These are phyloP conservation scores for Hippocampus barbouri DNA, from an alignment of 2,113 vertebrate species.

Conservation along the genomic window DNA sequence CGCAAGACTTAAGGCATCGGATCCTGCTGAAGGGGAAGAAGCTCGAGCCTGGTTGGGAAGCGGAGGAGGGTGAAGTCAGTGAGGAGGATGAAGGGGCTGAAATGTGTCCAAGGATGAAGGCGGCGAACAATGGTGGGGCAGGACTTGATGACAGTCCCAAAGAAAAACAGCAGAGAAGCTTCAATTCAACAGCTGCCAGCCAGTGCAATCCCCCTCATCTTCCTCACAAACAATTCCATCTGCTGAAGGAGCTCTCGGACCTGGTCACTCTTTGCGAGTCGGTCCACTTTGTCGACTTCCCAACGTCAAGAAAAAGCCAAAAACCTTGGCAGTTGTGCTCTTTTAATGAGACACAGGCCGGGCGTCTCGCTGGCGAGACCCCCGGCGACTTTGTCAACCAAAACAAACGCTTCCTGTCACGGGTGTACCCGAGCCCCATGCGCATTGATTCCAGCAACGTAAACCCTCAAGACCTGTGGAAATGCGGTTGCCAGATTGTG, in stretches of 20 bases:
- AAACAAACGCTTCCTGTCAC: conserved; percentile 86
- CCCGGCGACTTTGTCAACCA: conserved; percentile 91
- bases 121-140: conserved; percentile 23
- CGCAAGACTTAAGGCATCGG: conserved; percentile 78
- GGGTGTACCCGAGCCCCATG: conserved; percentile 88
- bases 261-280: conserved; percentile 87
- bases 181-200: background rate
- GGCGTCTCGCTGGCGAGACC: conserved; percentile 80
- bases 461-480: conserved; percentile 96
- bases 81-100: conserved; percentile 88
- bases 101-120: conserved; percentile 79
- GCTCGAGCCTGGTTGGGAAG: conserved; percentile 69
- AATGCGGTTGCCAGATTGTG: conserved; percentile 91
- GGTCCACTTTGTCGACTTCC: conserved; percentile 82
- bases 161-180: conserved; percentile 47
- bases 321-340: conserved; percentile 91
- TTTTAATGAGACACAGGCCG: conserved; percentile 84
- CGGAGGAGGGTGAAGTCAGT: conserved; percentile 82
- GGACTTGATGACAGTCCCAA: conserved; percentile 53
- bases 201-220: conserved; percentile 32
- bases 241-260: conserved; percentile 86
- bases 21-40: conserved; percentile 89
- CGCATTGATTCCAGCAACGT: conserved; percentile 92
- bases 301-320: conserved; percentile 80
- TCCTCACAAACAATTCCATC: conserved; percentile 75